phyloP scores from a whole-genome alignment of 2,888 invertebrate genomes.

The Nasonovia ribisnigri region DNA sequence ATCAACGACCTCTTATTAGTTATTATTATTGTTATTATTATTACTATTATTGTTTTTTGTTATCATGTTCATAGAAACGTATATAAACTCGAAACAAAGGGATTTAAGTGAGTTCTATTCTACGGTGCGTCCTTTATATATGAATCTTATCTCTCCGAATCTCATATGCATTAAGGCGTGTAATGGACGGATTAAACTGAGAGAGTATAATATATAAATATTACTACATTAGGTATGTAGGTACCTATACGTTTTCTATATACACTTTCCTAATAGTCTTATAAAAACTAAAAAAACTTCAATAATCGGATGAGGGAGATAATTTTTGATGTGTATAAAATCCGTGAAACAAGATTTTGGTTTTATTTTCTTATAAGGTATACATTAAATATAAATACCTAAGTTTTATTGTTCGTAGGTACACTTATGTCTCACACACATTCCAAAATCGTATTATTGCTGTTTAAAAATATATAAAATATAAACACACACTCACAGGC shows the following conservation, averaged over 20 bases:
- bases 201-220: not conserved
- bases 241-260: not conserved
- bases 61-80: not conserved
- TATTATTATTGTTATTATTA: not conserved
- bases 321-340: not conserved
- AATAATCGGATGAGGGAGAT: not conserved
- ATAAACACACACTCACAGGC: not conserved
- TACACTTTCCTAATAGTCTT: not conserved
- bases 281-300: not conserved
- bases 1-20: not conserved
- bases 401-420: not conserved
- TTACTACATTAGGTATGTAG: not conserved
- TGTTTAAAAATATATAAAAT: not conserved
- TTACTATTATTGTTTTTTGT: conserved; percentile 4
- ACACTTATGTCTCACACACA: not conserved
- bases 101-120: not conserved
- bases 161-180: conserved; percentile 3
- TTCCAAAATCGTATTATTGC: not conserved
- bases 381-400: not conserved
- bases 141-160: not conserved
- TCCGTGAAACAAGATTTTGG: not conserved
- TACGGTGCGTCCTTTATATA: not conserved
- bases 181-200: not conserved
- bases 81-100: not conserved
- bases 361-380: not conserved